Evolutionary conservation across 2,113 vertebrate species (phyloP).

Genomic region (Callorhinus ursinus): DNA sequence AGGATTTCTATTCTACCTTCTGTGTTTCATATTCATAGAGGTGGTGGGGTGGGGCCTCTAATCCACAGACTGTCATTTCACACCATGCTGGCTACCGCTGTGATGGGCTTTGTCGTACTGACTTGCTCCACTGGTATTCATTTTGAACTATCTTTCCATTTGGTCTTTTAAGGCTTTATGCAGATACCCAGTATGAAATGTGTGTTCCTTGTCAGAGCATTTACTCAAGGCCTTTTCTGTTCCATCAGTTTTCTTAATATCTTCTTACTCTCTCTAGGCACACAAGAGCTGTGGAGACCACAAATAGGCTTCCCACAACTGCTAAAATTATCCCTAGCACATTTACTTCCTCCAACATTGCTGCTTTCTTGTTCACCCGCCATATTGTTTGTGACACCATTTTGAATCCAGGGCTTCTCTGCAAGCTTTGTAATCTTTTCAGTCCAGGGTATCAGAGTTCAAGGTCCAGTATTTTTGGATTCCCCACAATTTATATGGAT

Average conservation of each 20-base stretch:
- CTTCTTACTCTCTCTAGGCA: not conserved
- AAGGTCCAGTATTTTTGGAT: not conserved
- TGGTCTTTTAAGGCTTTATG: not conserved
- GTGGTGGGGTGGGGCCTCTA: rapidly evolving
- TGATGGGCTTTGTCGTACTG: not conserved
- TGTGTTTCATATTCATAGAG: not conserved
- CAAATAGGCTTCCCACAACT: not conserved
- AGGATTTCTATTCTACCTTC: not conserved
- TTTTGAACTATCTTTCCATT: not conserved
- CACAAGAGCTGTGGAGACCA: not conserved
- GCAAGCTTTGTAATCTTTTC: not conserved
- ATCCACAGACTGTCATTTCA: not conserved
- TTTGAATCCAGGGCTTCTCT: not conserved
- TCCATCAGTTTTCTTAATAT: not conserved
- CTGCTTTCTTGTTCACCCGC: not conserved
- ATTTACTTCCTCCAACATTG: not conserved
- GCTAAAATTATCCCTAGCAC: not conserved
- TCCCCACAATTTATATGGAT: not conserved
- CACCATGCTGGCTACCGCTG: too few relatives aligned
- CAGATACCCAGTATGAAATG: not conserved
- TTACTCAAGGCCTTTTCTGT: not conserved
- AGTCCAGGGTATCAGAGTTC: not conserved
- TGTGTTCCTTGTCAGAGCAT: not conserved
- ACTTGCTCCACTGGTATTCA: not conserved
- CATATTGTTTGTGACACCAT: not conserved